A percentile compares a stretch with the other conserved stretches of the same genome.
Evolutionary conservation across 2,797 vertebrate genomes (phyloP).

Genomic region (Anguilla marmorata): DNA sequence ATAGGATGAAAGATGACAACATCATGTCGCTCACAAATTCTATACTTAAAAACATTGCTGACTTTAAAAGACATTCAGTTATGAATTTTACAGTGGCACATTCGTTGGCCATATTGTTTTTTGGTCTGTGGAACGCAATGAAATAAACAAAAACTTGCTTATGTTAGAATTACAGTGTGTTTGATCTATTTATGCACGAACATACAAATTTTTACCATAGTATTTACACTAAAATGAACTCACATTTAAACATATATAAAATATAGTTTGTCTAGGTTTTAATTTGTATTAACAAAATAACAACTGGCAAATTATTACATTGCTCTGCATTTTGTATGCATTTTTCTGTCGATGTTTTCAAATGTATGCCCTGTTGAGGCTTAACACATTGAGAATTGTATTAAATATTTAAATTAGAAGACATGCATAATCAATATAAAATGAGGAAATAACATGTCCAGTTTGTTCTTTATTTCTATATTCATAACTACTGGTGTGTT

Average conservation of each 20-base stretch:
- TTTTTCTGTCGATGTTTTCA: neutral
- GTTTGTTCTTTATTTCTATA: neutral
- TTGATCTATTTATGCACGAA: neutral
- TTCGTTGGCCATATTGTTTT: neutral
- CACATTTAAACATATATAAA: neutral
- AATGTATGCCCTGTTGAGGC: neutral
- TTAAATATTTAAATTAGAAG: neutral
- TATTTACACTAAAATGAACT: neutral
- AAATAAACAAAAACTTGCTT: neutral
- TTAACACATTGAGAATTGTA: neutral
- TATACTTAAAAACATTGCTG: neutral
- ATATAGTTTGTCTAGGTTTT: neutral
- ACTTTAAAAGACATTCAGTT: neutral
- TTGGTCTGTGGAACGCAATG: neutral
- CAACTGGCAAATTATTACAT: neutral
- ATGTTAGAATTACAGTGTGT: slow-evolving; percentile 8
- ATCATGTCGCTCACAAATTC: neutral
- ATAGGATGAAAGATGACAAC: neutral
- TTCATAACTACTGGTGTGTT: neutral
- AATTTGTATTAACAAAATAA: neutral
- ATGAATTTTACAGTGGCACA: neutral
- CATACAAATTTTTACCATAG: neutral
- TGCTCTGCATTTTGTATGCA: neutral
- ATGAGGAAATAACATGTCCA: neutral
- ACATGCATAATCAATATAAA: neutral